Conservation (phyloP, 2,113 vertebrate genomes). For the Orthonyx spaldingii region DNA sequence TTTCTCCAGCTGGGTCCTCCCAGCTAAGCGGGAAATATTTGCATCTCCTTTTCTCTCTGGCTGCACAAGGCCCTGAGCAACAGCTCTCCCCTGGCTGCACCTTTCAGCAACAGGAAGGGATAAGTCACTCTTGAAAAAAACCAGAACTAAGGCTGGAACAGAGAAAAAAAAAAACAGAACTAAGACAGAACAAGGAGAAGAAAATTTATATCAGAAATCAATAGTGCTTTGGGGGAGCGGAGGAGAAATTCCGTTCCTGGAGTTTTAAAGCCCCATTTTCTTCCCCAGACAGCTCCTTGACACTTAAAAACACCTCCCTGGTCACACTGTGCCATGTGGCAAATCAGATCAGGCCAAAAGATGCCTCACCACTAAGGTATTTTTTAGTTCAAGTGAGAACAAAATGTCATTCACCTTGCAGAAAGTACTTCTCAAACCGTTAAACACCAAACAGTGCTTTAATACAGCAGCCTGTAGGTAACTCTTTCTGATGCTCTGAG, state of each 20-base stretch:
- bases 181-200: not conserved
- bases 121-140: not conserved
- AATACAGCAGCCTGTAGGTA: not conserved
- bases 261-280: not conserved
- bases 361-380: not conserved
- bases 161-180: not conserved
- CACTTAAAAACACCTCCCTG: not conserved
- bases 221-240: not conserved
- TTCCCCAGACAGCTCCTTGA: not conserved
- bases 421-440: not conserved
- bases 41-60: not conserved
- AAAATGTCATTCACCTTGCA: not conserved
- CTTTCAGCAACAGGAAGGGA: not conserved
- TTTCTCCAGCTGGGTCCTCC: not conserved
- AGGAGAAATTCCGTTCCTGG: not conserved
- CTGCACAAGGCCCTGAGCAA: rapidly evolving
- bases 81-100: not conserved
- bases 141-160: not conserved
- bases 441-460: not conserved
- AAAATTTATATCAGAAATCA: not conserved
- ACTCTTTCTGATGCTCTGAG: not conserved
- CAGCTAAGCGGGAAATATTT: not conserved
- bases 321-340: not conserved
- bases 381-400: not conserved
- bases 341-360: not conserved